Evolutionary conservation across 2,888 invertebrate genomes (phyloP).

Genomic region (Drosophila mimica): DNA sequence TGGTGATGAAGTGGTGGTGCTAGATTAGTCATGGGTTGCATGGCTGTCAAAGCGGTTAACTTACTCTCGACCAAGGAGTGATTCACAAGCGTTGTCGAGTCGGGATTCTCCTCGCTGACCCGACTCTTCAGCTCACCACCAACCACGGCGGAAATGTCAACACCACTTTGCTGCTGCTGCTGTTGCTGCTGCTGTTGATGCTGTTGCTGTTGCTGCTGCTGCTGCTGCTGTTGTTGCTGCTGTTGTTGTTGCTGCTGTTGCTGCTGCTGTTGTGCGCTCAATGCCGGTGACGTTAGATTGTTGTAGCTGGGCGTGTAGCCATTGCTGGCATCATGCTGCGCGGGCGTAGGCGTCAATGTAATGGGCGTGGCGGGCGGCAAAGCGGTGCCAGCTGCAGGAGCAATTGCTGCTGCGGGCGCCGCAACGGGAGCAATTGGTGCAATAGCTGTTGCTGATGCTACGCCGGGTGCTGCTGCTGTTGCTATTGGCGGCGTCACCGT

Average conservation of each 20-base stretch:
- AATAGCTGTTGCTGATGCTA: constrained; percentile 37
- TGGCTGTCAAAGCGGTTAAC: constrained; percentile 85
- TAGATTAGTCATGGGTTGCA: constrained; percentile 85
- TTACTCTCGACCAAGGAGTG: constrained; percentile 85
- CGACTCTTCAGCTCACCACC: constrained; percentile 84
- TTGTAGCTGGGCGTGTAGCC: constrained; percentile 77
- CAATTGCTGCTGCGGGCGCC: constrained; percentile 38
- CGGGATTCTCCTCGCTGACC: constrained; percentile 89
- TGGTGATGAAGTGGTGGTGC: constrained; percentile 73
- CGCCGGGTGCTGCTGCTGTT: constrained; percentile 30
- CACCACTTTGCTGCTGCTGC: constrained; percentile 28
- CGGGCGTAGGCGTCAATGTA: constrained; percentile 45
- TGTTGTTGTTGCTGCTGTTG: constrained; percentile 42
- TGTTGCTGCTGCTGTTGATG: constrained; percentile 38
- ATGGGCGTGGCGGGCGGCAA: constrained; percentile 44
- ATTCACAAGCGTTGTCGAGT: constrained; percentile 89
- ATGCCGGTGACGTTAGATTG: constrained; percentile 66
- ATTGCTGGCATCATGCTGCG: constrained; percentile 73
- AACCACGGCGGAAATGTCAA: constrained; percentile 46
- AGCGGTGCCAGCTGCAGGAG: constrained; percentile 44
- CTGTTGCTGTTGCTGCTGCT: constrained; percentile 28
- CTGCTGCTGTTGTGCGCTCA: constrained; percentile 42
- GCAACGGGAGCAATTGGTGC: constrained; percentile 23
- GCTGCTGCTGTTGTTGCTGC: constrained; percentile 31
- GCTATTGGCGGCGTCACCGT: constrained; percentile 83